Percentiles rank a stretch among this genome's conserved stretches.
These are phyloP conservation scores for Accipiter virgatus DNA, from an alignment of 2,113 vertebrate genomes.

Conservation along the genomic window DNA sequence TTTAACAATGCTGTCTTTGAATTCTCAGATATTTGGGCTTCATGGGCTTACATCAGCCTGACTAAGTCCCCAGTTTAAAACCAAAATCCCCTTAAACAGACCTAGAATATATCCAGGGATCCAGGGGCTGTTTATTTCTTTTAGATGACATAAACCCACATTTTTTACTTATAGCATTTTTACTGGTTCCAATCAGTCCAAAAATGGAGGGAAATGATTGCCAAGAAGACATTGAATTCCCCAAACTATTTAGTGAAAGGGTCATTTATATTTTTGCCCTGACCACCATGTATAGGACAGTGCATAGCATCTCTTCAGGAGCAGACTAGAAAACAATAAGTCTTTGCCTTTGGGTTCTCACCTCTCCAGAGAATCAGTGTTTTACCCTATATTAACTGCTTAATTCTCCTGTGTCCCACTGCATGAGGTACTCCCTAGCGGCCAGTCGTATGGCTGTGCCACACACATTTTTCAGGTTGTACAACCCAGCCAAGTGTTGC, in stretches of 20 bases:
- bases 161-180: background rate
- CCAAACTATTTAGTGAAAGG: background rate
- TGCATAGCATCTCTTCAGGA: background rate
- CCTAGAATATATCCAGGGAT: background rate
- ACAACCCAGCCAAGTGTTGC: accelerated
- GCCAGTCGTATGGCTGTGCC: accelerated
- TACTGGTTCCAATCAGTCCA: background rate
- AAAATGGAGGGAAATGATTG: background rate
- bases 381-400: background rate
- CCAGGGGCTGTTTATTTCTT: constrained; percentile 18
- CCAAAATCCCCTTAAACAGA: background rate
- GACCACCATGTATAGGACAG: background rate
- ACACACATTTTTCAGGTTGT: background rate
- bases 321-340: background rate
- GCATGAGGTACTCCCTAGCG: background rate
- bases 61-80: background rate
- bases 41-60: background rate
- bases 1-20: background rate
- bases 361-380: background rate
- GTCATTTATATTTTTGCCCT: background rate
- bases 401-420: background rate
- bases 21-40: background rate
- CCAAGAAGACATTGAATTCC: background rate
- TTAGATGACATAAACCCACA: background rate
- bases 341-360: background rate